Base-by-base conservation (phyloP, 2,113 vertebrate species). In the Ursus arctos region DNA sequence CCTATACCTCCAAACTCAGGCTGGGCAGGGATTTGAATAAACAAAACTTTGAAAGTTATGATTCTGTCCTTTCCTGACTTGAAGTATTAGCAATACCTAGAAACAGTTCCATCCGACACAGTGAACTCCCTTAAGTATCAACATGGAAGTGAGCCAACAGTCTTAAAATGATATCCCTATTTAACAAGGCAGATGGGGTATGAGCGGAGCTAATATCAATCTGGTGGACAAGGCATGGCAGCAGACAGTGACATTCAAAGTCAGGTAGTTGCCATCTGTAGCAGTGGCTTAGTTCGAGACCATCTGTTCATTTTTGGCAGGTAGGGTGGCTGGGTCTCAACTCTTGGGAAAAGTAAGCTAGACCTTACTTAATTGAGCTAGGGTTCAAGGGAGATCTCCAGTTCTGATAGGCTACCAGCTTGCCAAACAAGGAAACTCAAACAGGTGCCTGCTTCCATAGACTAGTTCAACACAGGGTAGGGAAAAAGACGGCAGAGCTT, bases 301-400 rank as follows among this genome's bases (percentile, higher is more conserved):
- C 69, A 94, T 76, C 65, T 97, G 63, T 91, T 97, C 65, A 40
- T 86, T 91, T 47, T 85, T 77, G 80, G 69, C 88, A 95, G 80
- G 71, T 93, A 47, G 18, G 43, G 57, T 72, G 51, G 19, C 43
- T 47, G 31, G 24, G 40, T 92, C 65, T 97, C 87, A 81, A 82
- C 53, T 89, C 87, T 85, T 82, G 47, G 24, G 76, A 40, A 84
- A 97, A 92, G 47, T 77, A 49, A 96, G n/a, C 40, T 74, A 97
- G 26, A 81, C 36, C 61, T 87, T 96, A 96, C 74, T 90, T 92
- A 89, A 61, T 71, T 91, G 72, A 47, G 4, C 55, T 63, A 24
- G 43, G 3, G 15, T 47, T 94, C 43, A 81, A 89, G 36, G n/a
- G 74, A 59, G 21, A 40, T 88, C 61, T 88, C 51, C 51, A 80